Base-by-base conservation (phyloP, 2,888 invertebrate species). In the Caenorhabditis uteleia region DNA sequence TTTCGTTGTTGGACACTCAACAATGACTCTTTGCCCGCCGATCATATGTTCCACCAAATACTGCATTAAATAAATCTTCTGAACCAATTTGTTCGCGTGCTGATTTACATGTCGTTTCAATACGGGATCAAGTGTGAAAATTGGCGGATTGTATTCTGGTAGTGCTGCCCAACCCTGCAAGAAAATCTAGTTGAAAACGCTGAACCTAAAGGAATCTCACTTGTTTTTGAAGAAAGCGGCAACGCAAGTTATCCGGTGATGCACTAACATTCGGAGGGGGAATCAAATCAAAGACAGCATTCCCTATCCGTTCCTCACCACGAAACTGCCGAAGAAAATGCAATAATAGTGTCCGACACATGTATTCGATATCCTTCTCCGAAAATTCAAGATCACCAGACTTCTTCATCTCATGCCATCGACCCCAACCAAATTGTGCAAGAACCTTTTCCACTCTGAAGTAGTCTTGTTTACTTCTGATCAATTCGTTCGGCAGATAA, bases 301-400 rank as follows among this genome's bases (percentile, higher is more conserved):
- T 91, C 79, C 95, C 90, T 67, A 97, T 95, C 85, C 95, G 94
- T 84, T 98, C 97, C 85, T 99, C 98, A 1, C 97, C 97, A 81
- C 93, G 90, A 85, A 95, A 98, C 83, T 92, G 92, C 75, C 95
- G 89, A 73, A 98, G 87, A 83, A 95, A 97, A 85, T 93, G 95
- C 36, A 95, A 87, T 16, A 95, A 88, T 84, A 97, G 91, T 72
- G 95, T 91, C 82, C 97, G 88, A n/a, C 95, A 92, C 84, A 97
- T 94, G 84, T 93, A 95, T 86, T 95, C 94, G 64, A 97, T 89
- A 80, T 97, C 95, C 61, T 89, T 88, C 77, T 91, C 90, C 33
- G 90, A 89, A 90, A 97, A 91, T n/a, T 95, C 89, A 80, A 97
- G 91, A 80, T 94, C 92, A 73, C 93, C 92, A 85, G 92, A 90